phyloP scores from a whole-genome alignment of 2,797 vertebrate genomes.

The Clarias platycephalus region DNA sequence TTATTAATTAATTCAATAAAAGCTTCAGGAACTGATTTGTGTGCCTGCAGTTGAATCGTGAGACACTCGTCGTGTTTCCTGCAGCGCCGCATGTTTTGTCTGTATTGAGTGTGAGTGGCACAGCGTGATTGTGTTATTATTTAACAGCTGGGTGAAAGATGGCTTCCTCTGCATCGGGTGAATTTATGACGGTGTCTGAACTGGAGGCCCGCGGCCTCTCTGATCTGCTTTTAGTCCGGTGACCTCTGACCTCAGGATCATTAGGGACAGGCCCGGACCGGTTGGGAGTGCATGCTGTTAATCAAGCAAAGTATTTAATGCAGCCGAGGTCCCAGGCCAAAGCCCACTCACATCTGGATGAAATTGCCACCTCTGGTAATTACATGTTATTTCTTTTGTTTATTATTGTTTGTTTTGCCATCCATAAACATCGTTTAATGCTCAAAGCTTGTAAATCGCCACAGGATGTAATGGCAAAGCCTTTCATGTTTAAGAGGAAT shows the following conservation, averaged over 20 bases:
- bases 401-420: slow-evolving; percentile 58
- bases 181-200: slow-evolving; percentile 64
- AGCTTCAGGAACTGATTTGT: slow-evolving; percentile 13
- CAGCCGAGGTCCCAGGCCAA: slow-evolving; percentile 40
- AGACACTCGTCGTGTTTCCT: background rate
- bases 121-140: slow-evolving; percentile 56
- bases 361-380: slow-evolving; percentile 65
- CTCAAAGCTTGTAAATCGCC: slow-evolving; percentile 37
- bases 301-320: slow-evolving; percentile 51
- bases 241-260: slow-evolving; percentile 61
- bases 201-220: slow-evolving; percentile 49
- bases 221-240: slow-evolving; percentile 60
- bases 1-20: background rate
- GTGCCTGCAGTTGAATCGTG: background rate
- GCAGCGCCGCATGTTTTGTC: slow-evolving; percentile 3
- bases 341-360: slow-evolving; percentile 63
- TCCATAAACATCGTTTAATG: slow-evolving; percentile 52
- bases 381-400: slow-evolving; percentile 51
- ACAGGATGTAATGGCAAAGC: background rate
- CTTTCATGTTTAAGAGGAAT: slow-evolving; percentile 42
- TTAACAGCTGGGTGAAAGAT: slow-evolving; percentile 59
- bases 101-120: slow-evolving; percentile 15
- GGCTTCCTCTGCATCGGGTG: slow-evolving; percentile 57
- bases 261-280: slow-evolving; percentile 58
- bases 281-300: slow-evolving; percentile 44